Conservation (phyloP, 2,113 vertebrate species). For the Aldabrachelys gigantea region DNA sequence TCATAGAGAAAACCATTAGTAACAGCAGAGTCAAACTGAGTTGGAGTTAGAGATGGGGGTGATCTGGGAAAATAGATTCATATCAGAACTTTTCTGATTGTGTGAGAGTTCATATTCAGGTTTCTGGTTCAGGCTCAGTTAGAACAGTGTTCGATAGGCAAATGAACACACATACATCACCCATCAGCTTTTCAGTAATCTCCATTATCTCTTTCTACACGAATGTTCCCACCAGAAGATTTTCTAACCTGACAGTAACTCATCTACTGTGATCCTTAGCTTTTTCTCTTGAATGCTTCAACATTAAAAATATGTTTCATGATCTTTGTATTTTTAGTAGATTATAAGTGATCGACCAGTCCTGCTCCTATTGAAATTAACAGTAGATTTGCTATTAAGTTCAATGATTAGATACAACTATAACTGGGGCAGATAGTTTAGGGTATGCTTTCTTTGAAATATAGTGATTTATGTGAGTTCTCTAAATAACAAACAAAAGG, state of each 20-base stretch:
- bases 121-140: neutral
- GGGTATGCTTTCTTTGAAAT: neutral
- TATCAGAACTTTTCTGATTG: neutral
- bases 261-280: neutral
- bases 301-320: neutral
- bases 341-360: neutral
- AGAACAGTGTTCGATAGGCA: neutral
- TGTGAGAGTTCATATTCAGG: neutral
- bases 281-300: slow-evolving; percentile 29
- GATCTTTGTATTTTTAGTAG: neutral
- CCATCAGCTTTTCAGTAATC: neutral
- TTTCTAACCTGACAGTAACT: neutral
- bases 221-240: neutral
- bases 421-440: neutral
- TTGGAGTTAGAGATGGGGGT: neutral
- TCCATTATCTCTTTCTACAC: neutral
- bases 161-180: neutral
- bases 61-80: neutral
- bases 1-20: neutral
- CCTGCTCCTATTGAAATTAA: neutral
- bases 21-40: neutral
- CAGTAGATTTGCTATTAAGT: neutral
- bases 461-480: neutral
- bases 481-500: neutral
- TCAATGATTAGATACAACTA: neutral